These are phyloP conservation scores for Drosophila siamana DNA, from an alignment of 2,888 invertebrate species.

Conservation along the genomic window DNA sequence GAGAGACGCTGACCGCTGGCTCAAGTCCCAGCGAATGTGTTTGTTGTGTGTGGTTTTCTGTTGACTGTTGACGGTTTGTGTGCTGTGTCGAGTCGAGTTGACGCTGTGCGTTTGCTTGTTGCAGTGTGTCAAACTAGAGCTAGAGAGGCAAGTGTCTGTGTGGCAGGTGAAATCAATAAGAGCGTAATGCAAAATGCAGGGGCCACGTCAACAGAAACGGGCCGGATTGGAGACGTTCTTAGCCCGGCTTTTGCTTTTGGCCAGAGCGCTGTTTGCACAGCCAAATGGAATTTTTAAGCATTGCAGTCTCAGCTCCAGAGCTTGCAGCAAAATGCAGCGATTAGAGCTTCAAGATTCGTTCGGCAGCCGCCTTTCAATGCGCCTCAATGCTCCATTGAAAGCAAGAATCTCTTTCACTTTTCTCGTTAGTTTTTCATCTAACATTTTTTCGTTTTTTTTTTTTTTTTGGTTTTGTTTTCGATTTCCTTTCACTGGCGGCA, in stretches of 20 bases:
- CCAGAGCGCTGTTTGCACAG: slow-evolving; percentile 36
- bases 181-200: slow-evolving; percentile 40
- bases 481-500: slow-evolving; percentile 31
- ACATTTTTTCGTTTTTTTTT: not conserved
- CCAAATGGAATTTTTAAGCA: slow-evolving; percentile 55
- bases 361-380: slow-evolving; percentile 10
- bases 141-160: too few relatives aligned
- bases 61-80: not conserved
- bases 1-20: slow-evolving; percentile 48
- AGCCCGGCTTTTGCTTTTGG: slow-evolving; percentile 14
- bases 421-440: too few relatives aligned
- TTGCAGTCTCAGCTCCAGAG: slow-evolving; percentile 16
- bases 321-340: not conserved
- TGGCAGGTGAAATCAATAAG: slow-evolving; percentile 32
- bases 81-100: slow-evolving; percentile 4
- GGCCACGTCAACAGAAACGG: slow-evolving; percentile 31
- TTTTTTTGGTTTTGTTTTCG: slow-evolving; percentile 4
- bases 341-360: slow-evolving; percentile 13
- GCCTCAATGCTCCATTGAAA: slow-evolving; percentile 22
- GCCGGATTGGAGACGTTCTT: slow-evolving; percentile 15
- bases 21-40: slow-evolving; percentile 34
- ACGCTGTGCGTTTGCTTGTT: slow-evolving; percentile 2
- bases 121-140: not conserved
- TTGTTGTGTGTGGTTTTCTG: not conserved
- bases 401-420: slow-evolving; percentile 6